Conservation (phyloP, 2,888 invertebrate genomes). For the Apodemia duryi region DNA sequence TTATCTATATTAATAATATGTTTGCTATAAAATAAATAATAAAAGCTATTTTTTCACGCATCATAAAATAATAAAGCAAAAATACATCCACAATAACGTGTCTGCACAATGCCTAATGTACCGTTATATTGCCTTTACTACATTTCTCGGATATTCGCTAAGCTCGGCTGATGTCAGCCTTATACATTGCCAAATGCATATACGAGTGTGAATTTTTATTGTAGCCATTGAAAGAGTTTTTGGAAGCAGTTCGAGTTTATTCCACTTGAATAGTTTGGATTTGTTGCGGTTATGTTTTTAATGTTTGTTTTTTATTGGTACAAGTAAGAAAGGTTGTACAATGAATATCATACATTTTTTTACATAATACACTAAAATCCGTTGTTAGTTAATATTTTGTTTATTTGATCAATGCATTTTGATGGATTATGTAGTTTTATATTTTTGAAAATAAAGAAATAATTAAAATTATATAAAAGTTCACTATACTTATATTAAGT, state of each 20-base stretch:
- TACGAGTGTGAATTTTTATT: slow-evolving; percentile 37
- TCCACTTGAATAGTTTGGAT: slow-evolving; percentile 20
- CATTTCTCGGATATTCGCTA: slow-evolving; percentile 26
- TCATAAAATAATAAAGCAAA: slow-evolving; percentile 20
- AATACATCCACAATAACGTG: slow-evolving; percentile 31
- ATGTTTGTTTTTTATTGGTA: slow-evolving; percentile 16
- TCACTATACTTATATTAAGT: no score
- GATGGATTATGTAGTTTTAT: no score
- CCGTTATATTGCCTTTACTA: slow-evolving; percentile 34
- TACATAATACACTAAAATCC: not conserved
- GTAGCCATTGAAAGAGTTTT: slow-evolving; percentile 24
- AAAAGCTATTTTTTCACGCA: slow-evolving; percentile 16
- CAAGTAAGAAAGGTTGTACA: not conserved
- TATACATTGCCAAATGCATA: slow-evolving; percentile 40
- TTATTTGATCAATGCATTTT: no score
- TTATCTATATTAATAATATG: no score
- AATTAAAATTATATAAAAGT: no score
- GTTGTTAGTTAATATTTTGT: not conserved
- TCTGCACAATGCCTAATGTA: slow-evolving; percentile 40
- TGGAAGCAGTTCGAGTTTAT: slow-evolving; percentile 28
- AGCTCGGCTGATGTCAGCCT: slow-evolving; percentile 30
- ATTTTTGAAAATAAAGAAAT: no score
- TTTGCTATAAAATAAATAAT: not conserved
- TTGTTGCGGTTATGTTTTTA: slow-evolving; percentile 17
- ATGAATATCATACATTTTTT: not conserved